Conservation (phyloP, 2,797 vertebrate genomes). For the Mallotus villosus region DNA sequence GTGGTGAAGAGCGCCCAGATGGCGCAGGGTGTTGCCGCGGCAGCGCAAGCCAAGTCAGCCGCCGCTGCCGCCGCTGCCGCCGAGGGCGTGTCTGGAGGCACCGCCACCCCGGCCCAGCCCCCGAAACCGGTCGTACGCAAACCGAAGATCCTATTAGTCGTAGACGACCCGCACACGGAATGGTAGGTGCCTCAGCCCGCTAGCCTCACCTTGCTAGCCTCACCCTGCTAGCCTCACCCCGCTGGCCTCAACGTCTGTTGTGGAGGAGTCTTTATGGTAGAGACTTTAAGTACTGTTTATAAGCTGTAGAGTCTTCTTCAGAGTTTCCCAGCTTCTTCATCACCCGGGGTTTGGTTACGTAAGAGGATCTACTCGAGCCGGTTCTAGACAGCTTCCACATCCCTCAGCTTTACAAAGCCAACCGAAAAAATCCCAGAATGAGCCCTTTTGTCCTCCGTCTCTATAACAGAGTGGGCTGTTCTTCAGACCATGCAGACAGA, state of each 20-base stretch:
- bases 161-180: constrained; percentile 90
- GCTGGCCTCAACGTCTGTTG: too few species aligned
- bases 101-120: constrained; percentile 28
- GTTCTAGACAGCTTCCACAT: too few species aligned
- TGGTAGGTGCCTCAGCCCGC: constrained; percentile 79
- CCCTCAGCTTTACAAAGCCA: constrained; percentile 21
- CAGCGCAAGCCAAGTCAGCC: constrained; percentile 69
- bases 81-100: constrained; percentile 30
- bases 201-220: too few species aligned
- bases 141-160: constrained; percentile 87
- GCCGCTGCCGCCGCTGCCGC: constrained; percentile 11
- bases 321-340: too few species aligned
- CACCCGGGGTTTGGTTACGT: too few species aligned
- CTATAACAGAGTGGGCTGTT: constrained; percentile 19
- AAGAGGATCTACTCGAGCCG: too few species aligned
- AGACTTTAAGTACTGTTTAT: too few species aligned
- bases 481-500: not conserved
- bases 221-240: too few species aligned
- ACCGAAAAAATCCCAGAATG: constrained; percentile 3
- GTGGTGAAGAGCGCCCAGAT: constrained; percentile 87
- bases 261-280: too few species aligned
- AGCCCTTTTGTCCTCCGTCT: constrained; percentile 29
- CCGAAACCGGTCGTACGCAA: constrained; percentile 76
- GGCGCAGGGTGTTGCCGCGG: constrained; percentile 72
- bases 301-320: too few species aligned